Evolutionary conservation across 2,113 vertebrate genomes (phyloP), one percentile per base, ranked within the genome.

Genomic region (Verasper variegatus): DNA sequence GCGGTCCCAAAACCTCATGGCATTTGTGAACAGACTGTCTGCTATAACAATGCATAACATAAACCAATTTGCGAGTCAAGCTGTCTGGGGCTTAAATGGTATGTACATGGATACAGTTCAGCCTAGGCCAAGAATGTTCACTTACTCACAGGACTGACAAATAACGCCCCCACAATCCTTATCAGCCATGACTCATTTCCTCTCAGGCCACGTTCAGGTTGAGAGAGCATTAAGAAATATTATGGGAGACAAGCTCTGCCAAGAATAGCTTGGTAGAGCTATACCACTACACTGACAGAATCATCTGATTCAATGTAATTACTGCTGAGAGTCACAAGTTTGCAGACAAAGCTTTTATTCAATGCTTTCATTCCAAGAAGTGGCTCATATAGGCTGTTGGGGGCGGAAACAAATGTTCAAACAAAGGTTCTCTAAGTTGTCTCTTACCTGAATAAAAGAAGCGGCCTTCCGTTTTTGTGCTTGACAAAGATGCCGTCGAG

Each of bases 401-500:
- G 4, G 27, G 27, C 5, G 31, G 31, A 31, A 31, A 31, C 18
- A 71, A 24, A 71, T 17, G 69, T 56, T 65, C 6, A 37, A 51
- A 51, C 3, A 54, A 37, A 55, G 3, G 14, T 27, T 60, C 11
- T 18, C 5, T 21, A 24, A 35, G 55, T 59, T 54, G 5, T 65
- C 71, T 74, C 14, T 88, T 86, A 98, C 98, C 96, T 95, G 76
- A 97, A 99, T 66, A 98, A 87, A 74, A 96, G 94, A 66, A 96
- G 95, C 40, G 96, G 94, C 62, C 96, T 93, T 63, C 96, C 96
- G 65, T 96, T 98, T 95, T 97, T 99, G 87, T 98, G 95, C 71
- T 97, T 99, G 79, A 99, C 96, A 87, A 99, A 97, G 91, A 99
- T 96, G 9, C 97, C 98, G 31, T 97, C 97, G 1, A 98, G 96